Evolutionary conservation across 2,797 vertebrate species (phyloP).

Genomic region (Cynopterus sphinx): DNA sequence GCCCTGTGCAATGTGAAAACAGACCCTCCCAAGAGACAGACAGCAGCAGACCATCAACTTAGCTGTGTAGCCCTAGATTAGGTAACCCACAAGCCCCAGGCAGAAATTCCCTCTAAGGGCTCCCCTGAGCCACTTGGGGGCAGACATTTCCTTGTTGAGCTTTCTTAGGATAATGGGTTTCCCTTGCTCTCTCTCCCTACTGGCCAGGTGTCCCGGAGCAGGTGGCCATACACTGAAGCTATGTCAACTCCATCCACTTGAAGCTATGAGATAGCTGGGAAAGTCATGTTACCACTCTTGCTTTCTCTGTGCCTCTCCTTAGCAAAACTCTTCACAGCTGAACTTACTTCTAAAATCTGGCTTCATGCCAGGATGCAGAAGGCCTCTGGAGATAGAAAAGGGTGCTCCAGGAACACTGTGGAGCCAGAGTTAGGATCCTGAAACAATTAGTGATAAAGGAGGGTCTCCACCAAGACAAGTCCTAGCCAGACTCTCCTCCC

Average conservation of each 20-base stretch:
- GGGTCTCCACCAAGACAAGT: not conserved
- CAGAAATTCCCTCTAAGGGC: not conserved
- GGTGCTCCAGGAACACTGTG: rapidly evolving
- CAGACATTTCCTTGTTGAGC: rapidly evolving
- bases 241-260: not conserved
- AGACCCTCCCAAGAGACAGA: not conserved
- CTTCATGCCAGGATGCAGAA: not conserved
- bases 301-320: not conserved
- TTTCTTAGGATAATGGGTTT: not conserved
- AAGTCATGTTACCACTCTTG: not conserved
- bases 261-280: rapidly evolving
- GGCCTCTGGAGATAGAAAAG: not conserved
- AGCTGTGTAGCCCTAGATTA: rapidly evolving
- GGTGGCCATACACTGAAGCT: too few species aligned
- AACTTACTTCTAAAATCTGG: not conserved
- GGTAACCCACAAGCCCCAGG: rapidly evolving
- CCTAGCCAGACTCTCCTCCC: not conserved
- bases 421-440: not conserved
- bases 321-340: not conserved
- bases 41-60: not conserved
- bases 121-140: rapidly evolving
- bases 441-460: not conserved
- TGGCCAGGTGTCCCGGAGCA: not conserved
- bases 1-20: not conserved
- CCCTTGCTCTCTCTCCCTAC: too few species aligned